A percentile compares a stretch with the other conserved stretches of the same genome.
These are phyloP conservation scores for Drosophila stalkeri DNA, from an alignment of 2,888 invertebrate genomes.

Conservation along the genomic window DNA sequence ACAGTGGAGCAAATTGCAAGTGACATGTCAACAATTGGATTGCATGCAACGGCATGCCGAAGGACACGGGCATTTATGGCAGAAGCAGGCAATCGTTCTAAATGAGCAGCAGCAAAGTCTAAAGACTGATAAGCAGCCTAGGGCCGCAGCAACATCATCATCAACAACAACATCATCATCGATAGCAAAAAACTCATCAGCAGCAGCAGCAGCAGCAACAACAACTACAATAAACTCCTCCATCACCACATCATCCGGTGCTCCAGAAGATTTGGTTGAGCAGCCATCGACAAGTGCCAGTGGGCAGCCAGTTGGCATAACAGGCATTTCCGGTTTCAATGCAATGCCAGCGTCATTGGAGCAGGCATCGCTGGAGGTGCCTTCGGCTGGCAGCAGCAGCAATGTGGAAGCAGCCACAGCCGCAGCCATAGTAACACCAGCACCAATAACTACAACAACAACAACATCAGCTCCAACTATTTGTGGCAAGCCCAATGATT, in stretches of 20 bases:
- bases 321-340: constrained; percentile 69
- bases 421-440: constrained; percentile 22
- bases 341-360: constrained; percentile 39
- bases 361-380: constrained; percentile 23
- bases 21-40: constrained; percentile 85
- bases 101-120: constrained; percentile 79
- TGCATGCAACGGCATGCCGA: constrained; percentile 86
- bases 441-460: constrained; percentile 37
- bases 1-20: constrained; percentile 85
- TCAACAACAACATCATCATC: constrained; percentile 38
- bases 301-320: constrained; percentile 49
- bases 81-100: constrained; percentile 85
- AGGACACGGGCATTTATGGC: constrained; percentile 85
- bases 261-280: constrained; percentile 38
- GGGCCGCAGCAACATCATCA: constrained; percentile 38
- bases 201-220: constrained; percentile 2
- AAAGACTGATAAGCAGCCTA: constrained; percentile 68
- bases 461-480: constrained; percentile 42
- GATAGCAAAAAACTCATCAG: constrained; percentile 52
- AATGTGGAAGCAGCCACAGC: constrained; percentile 7
- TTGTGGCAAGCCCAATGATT: constrained; percentile 83
- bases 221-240: constrained; percentile 29
- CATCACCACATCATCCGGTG: constrained; percentile 38
- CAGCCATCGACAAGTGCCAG: constrained; percentile 38
- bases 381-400: constrained; percentile 25